Conservation (phyloP, 2,888 invertebrate species). For the Stramonita haemastoma region DNA sequence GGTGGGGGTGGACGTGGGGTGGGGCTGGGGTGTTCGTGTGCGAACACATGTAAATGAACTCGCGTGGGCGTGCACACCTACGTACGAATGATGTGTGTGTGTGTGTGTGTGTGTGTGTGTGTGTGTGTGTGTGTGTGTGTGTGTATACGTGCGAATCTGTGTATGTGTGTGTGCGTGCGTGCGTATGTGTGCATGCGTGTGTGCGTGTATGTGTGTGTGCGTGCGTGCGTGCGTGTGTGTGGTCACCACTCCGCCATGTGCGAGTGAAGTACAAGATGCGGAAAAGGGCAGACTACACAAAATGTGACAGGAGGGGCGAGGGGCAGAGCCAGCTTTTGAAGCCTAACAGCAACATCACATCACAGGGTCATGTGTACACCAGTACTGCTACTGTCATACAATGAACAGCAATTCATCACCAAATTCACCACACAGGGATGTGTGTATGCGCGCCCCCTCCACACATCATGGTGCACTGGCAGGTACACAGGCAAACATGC, state of each 20-base stretch:
- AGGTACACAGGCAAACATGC: neutral
- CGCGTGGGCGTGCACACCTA: neutral
- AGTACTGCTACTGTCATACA: too few species aligned
- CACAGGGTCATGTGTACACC: too few species aligned
- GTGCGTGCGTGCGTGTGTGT: neutral
- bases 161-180: neutral
- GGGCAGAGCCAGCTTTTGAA: too few species aligned
- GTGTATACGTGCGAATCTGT: too few species aligned
- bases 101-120: slow-evolving; percentile 4
- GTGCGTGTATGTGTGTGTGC: neutral
- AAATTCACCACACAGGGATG: too few species aligned
- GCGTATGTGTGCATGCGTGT: neutral
- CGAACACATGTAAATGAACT: neutral
- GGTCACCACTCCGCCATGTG: neutral
- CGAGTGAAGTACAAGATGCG: too few species aligned
- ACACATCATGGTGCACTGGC: neutral
- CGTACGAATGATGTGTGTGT: neutral
- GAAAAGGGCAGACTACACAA: too few species aligned
- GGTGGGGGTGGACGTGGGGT: neutral
- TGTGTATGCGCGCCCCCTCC: too few species aligned
- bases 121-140: neutral
- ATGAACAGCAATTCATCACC: too few species aligned
- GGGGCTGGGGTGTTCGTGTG: neutral
- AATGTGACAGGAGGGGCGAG: too few species aligned
- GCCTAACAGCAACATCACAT: too few species aligned